Base-by-base conservation (phyloP, 2,797 vertebrate genomes). In the Oreortyx pictus region DNA sequence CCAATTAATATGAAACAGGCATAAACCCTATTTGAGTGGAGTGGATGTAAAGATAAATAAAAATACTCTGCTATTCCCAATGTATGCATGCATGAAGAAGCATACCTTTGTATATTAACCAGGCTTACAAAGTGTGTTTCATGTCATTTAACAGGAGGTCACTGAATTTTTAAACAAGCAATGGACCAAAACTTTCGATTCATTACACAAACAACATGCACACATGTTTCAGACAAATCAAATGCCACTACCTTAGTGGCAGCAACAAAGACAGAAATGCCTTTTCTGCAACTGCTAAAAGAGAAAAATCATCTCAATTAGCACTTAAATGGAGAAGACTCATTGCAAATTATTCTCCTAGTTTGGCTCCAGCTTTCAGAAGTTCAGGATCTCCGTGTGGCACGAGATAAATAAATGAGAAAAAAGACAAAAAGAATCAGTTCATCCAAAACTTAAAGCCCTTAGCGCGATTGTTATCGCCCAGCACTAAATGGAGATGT, bases 151-250 rank as follows among this genome's bases (percentile, higher is more conserved):
- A 61, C 83, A 94, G 78, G 89, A 95, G 95, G 89, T 94, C 94
- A 95, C 71, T 93, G 96, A 90, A 93, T 95, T 95, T 86, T 94
- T 90, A 95, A 95, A 93, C 85, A 93, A 83, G 93, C 94, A 70
- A 68, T 37, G 89, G 93, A 94, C 88, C 92, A 96, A 92, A 95
- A 85, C 93, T 92, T 95, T 95, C 61, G 7, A 94, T 90, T 95
- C 92, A 71, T 92, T 95, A 95, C 88, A 91, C 92, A 91, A 95
- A 93, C 92, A 95, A 88, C 87, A 88, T 76, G 66, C 79, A 73
- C 2, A 68, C 24, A 14, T 0, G 3, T 27, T 81, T 85, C 11
- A 66, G 71, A 87, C 56, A 46, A 56, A 74, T 15, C 61, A 74
- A 35, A 77, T 16, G 35, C 70, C 25, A 23, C 61, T 14, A n/a